These are phyloP conservation scores for Oedothorax gibbosus DNA, from an alignment of 1,140 invertebrate species.

Conservation along the genomic window DNA sequence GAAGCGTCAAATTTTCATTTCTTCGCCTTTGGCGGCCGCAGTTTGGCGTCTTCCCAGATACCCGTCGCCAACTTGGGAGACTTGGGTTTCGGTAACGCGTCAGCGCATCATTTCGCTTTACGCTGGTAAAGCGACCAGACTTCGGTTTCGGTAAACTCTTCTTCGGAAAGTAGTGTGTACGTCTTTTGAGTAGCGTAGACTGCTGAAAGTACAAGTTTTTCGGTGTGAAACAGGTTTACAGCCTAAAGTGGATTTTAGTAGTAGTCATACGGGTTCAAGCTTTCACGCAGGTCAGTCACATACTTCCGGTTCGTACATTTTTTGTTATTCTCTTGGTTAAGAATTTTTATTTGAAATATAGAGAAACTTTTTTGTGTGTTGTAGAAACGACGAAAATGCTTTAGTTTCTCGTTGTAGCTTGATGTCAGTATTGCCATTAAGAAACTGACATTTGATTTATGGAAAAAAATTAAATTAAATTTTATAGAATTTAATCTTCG, in stretches of 20 bases:
- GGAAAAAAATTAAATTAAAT: too few species aligned
- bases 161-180: background rate
- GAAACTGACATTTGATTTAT: too few species aligned
- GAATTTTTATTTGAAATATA: too few species aligned
- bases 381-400: too few species aligned
- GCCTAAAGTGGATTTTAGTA: constrained; percentile 45
- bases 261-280: constrained; percentile 52
- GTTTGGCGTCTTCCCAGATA: constrained; percentile 14
- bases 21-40: background rate
- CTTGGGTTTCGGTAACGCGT: constrained; percentile 36
- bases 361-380: too few species aligned
- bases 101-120: constrained; percentile 34
- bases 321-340: background rate
- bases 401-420: too few species aligned
- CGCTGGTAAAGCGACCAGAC: constrained; percentile 27
- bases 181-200: constrained; percentile 5
- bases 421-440: too few species aligned
- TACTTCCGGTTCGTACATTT: constrained; percentile 54
- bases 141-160: background rate
- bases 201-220: constrained; percentile 55
- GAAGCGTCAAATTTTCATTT: background rate
- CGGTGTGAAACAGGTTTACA: constrained; percentile 52
- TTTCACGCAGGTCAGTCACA: constrained; percentile 52
- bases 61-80: constrained; percentile 14
- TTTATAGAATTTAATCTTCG: too few species aligned